Evolutionary conservation across 2,888 invertebrate genomes (phyloP), one percentile per base, ranked within the genome.

Genomic region (Dasypogon diadema): DNA sequence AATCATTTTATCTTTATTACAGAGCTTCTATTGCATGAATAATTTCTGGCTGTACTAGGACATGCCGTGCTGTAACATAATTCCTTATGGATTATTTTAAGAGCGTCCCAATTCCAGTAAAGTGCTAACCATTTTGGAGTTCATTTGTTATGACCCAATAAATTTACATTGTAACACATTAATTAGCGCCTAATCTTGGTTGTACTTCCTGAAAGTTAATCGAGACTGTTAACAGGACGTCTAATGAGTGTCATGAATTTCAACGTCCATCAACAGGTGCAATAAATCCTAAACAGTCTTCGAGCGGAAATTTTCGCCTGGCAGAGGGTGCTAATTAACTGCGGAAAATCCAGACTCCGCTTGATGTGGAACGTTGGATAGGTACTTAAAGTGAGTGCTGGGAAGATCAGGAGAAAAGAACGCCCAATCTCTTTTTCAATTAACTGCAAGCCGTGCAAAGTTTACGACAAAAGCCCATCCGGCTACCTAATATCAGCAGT

Each of bases 401-500:
- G n/a, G 24, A 65, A 48, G 18, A 16, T 8, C 18, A 4, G n/a
- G 18, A 65, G 37, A 46, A 65, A 18, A 4, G 8, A 18, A 12
- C 24, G 18, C 14, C 46, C 65, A 65, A 65, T 65, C 48, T 48
- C 46, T 48, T 65, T 65, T 65, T 65, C 65, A 65, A 65, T 65
- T 65, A 65, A 65, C 65, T 65, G 48, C 65, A 65, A 65, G 48
- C 65, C 46, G 65, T 48, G 48, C 65, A 46, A 46, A 65, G 65
- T 65, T 65, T 65, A 65, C 46, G 65, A 65, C 65, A 65, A 65
- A 42, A 65, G 46, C 46, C 65, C 65, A 65, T 65, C 46, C 65
- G 48, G 65, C 26, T 65, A 46, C 65, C 65, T 65, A 22, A 65
- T 65, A 26, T 48, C 14, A 46, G 65, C 5, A 16, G n/a, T 12